Evolutionary conservation across 1,140 invertebrate genomes (phyloP).

Genomic region (Drosophila takahashii): DNA sequence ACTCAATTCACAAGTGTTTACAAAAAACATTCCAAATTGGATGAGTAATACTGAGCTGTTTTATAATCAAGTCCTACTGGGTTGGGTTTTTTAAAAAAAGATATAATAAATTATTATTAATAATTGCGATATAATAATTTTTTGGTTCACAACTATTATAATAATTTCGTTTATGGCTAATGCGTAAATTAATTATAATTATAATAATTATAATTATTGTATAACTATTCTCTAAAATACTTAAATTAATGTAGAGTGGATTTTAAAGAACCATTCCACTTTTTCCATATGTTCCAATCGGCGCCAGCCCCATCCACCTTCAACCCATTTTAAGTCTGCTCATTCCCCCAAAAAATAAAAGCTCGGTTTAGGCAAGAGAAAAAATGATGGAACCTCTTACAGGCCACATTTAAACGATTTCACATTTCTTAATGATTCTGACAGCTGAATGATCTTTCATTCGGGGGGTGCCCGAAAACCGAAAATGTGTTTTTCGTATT

Average conservation of each 20-base stretch:
- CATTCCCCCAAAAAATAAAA: slow-evolving; percentile 28
- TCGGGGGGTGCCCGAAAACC: slow-evolving; percentile 44
- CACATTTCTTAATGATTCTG: slow-evolving; percentile 81
- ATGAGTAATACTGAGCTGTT: neutral
- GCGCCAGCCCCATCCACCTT: slow-evolving; percentile 31
- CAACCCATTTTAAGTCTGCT: slow-evolving; percentile 13
- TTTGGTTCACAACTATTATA: no score
- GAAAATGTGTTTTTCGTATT: slow-evolving; percentile 49
- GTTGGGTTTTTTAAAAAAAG: no score
- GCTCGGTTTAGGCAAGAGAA: slow-evolving; percentile 52
- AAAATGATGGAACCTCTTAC: slow-evolving; percentile 31
- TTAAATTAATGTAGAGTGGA: no score
- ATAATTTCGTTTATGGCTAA: no score
- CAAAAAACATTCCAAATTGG: neutral
- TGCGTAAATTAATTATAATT: no score
- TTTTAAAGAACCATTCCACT: neutral
- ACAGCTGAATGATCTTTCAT: slow-evolving; percentile 81
- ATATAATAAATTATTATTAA: no score
- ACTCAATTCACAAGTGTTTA: slow-evolving; percentile 33
- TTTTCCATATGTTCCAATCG: slow-evolving; percentile 57
- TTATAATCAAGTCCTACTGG: neutral
- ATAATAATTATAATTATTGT: neutral
- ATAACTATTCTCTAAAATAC: no score
- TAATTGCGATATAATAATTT: neutral
- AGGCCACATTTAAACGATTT: slow-evolving; percentile 75